phyloP scores from a whole-genome alignment of 2,113 vertebrate species.

The Pantherophis guttatus region DNA sequence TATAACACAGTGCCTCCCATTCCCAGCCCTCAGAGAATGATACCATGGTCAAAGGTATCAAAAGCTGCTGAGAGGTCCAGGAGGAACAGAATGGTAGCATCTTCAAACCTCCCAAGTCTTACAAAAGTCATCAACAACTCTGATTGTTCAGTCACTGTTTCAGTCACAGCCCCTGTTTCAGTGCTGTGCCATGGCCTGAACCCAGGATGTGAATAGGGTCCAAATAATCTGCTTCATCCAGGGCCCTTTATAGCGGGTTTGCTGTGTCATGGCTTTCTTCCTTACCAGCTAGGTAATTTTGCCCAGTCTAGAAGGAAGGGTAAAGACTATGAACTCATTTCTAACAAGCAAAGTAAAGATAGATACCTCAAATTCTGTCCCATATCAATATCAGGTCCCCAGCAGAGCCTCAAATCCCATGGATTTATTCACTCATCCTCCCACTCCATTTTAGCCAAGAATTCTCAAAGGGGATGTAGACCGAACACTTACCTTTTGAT shows the following conservation, averaged over 20 bases:
- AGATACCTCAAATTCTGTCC: neutral
- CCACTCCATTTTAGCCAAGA: neutral
- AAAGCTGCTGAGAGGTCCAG: neutral
- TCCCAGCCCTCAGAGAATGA: neutral
- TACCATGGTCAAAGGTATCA: neutral
- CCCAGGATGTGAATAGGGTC: neutral
- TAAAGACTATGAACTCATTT: neutral
- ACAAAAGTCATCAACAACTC: neutral
- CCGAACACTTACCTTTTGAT: neutral
- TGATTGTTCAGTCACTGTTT: neutral
- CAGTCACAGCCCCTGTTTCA: neutral
- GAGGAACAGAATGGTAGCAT: neutral
- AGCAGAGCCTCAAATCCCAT: neutral
- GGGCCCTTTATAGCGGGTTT: neutral
- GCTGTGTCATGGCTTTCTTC: neutral
- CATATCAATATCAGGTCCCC: neutral
- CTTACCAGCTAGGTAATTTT: neutral
- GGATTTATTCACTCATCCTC: neutral
- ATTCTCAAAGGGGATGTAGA: neutral
- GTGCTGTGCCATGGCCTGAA: neutral
- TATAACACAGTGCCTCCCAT: neutral
- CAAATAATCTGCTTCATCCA: neutral
- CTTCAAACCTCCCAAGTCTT: neutral
- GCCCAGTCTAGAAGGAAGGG: neutral
- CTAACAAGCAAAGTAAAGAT: neutral